Base-by-base conservation (phyloP, 1,140 invertebrate species). In the Brachionus plicatilis region DNA sequence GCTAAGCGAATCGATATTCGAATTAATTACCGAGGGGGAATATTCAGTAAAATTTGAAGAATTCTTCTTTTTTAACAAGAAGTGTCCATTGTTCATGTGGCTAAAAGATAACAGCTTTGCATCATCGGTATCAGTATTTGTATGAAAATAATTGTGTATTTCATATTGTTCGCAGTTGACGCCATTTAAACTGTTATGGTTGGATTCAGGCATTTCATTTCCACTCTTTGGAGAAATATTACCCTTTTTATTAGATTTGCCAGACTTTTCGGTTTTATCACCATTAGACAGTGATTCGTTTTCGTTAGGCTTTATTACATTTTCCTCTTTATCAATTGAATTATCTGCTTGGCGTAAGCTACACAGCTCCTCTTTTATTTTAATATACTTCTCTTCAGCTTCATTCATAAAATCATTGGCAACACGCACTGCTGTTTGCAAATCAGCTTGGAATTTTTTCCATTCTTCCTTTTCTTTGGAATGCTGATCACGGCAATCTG, bases 321-420 rank as follows among this genome's bases (percentile, higher is more conserved):
- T 29, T 29, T 27, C 65, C 9, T 33, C 12, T 24, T 68, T 14
- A 29, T 33, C 12, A 14, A 37, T 14, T 33, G 33, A 14, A 29
- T 6, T n/a, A 37, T 41, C 33, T 37, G 6, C 14, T 41, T 68
- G n/a, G 12, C 27, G 24, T 24, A 43, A 41, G 45, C 20, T 43
- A 24, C 1, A 9, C 41, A 72, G 20, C 41, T 80, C 76, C 11
- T 80, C 50, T 17, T 24, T 50, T 37, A 80, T 56, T 56, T 53
- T 50, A 37, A 11, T 56, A 14, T 60, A 60, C 20, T 80, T 80
- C 20, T 80, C 76, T 65, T 80, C 76, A 20, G 76, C 76, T 65
- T 80, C 76, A 41, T 56, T 80, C 76, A 80, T 83, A 47, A 83
- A 68, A 27, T 83, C 80, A 70, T 83, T 83, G 1, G 80, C 80